These are phyloP conservation scores for Pelecanoides urinatrix DNA, from an alignment of 2,113 vertebrate species.

Conservation along the genomic window DNA sequence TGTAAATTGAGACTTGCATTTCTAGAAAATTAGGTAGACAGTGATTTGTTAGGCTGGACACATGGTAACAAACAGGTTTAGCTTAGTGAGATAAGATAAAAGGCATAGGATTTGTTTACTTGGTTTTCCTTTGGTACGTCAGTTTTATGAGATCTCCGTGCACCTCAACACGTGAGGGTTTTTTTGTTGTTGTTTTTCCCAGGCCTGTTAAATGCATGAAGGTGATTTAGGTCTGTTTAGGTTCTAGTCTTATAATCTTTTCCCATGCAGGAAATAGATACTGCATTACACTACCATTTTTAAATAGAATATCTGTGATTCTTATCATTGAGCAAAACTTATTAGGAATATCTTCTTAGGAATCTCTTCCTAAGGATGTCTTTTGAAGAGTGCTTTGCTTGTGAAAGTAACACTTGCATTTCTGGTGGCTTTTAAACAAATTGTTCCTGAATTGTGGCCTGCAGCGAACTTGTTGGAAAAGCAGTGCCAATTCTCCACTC, in stretches of 20 bases:
- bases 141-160: neutral
- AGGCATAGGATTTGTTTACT: neutral
- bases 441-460: neutral
- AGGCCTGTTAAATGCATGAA: neutral
- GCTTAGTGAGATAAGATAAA: neutral
- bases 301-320: neutral
- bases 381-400: neutral
- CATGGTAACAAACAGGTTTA: neutral
- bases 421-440: neutral
- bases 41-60: neutral
- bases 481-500: neutral
- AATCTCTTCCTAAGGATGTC: neutral
- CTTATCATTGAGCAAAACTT: neutral
- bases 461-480: neutral
- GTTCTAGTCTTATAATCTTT: neutral
- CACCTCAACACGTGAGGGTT: fast-evolving
- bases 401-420: neutral
- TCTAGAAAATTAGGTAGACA: neutral
- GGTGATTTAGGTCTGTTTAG: neutral
- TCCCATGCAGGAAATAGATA: neutral
- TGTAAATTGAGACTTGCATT: neutral
- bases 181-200: neutral
- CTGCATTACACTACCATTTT: neutral
- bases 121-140: neutral
- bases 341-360: neutral